These are phyloP conservation scores for Cybosia mesomella DNA, from an alignment of 2,888 invertebrate species.

Conservation along the genomic window DNA sequence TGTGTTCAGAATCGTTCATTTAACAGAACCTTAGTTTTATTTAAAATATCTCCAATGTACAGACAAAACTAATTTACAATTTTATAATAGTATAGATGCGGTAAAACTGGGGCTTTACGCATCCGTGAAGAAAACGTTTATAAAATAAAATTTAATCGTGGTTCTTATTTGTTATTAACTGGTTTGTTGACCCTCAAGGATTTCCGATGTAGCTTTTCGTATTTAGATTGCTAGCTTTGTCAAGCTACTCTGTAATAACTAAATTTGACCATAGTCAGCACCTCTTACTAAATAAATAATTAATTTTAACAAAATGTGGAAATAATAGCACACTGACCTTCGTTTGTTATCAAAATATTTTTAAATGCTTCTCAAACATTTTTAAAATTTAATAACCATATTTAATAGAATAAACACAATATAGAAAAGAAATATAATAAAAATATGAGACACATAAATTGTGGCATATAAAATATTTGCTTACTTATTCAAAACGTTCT, in stretches of 20 bases:
- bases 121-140: constrained; percentile 32
- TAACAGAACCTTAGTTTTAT: too few species aligned
- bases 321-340: constrained; percentile 24
- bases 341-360: not conserved
- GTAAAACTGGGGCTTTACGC: not conserved
- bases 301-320: constrained; percentile 21
- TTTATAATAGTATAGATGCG: too few species aligned
- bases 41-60: too few species aligned
- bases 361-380: constrained; percentile 8
- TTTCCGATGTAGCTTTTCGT: constrained; percentile 63
- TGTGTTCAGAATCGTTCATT: too few species aligned
- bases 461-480: constrained; percentile 5
- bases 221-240: constrained; percentile 56
- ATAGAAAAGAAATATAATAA: not conserved
- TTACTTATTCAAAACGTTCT: constrained; percentile 8
- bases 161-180: constrained; percentile 46
- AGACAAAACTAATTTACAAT: too few species aligned
- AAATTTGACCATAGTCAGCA: constrained; percentile 22
- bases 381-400: not conserved
- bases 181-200: constrained; percentile 57
- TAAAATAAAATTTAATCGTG: constrained; percentile 41
- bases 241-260: constrained; percentile 29
- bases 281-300: not conserved
- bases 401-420: not conserved
- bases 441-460: not conserved